These are phyloP conservation scores for Lithophane ornitopus DNA, from an alignment of 2,888 invertebrate species.

Conservation along the genomic window DNA sequence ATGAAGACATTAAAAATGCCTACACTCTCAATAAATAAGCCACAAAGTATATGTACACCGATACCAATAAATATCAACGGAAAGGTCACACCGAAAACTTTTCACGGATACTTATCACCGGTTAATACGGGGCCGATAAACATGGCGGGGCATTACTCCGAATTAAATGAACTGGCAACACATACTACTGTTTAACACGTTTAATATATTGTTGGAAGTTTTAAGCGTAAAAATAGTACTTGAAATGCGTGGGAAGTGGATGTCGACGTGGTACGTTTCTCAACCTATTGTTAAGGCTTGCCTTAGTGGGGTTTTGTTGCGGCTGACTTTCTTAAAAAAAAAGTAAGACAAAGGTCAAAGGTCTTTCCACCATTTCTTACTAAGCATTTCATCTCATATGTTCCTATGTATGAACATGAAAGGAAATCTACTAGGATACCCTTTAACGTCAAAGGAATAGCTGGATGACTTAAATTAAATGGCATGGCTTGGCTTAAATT, in stretches of 20 bases:
- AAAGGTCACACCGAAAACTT: conserved; percentile 57
- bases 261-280: background rate
- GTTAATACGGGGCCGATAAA: conserved; percentile 72
- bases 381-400: background rate
- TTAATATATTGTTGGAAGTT: conserved; percentile 29
- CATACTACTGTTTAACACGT: conserved; percentile 44
- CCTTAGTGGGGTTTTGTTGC: background rate
- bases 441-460: background rate
- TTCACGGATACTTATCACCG: conserved; percentile 70
- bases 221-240: conserved; percentile 26
- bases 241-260: conserved; percentile 6
- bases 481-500: too few species aligned
- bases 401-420: background rate
- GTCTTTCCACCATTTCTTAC: background rate
- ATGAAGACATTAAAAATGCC: conserved; percentile 1
- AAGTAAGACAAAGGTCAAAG: background rate
- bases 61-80: conserved; percentile 62
- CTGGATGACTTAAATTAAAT: too few species aligned
- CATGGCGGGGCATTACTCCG: conserved; percentile 76
- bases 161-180: conserved; percentile 78
- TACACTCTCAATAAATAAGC: conserved; percentile 7
- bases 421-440: background rate
- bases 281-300: background rate
- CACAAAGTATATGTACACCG: conserved; percentile 24
- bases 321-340: background rate